Conservation (phyloP, 2,888 invertebrate genomes). For the Quadriops clusia region DNA sequence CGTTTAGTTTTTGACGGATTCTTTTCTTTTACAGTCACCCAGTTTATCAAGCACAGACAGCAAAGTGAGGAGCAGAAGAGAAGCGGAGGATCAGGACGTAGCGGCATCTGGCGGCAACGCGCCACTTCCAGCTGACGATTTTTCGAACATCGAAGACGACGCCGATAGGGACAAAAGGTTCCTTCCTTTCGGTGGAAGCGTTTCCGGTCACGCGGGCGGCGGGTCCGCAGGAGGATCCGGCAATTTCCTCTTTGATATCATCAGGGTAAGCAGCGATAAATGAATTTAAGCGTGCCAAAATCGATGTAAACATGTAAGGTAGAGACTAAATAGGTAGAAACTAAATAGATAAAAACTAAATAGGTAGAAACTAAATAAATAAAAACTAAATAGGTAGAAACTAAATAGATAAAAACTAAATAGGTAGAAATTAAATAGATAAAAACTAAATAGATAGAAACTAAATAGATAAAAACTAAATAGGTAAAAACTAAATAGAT, state of each 20-base stretch:
- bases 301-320: neutral
- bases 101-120: slow-evolving; percentile 47
- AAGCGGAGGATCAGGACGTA: slow-evolving; percentile 31
- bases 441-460: too few relatives aligned
- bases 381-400: too few relatives aligned
- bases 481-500: too few relatives aligned
- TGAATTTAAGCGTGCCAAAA: neutral
- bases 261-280: slow-evolving; percentile 62
- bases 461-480: too few relatives aligned
- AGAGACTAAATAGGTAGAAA: too few relatives aligned
- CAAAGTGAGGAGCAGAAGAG: slow-evolving; percentile 28
- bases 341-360: too few relatives aligned
- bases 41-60: slow-evolving; percentile 24
- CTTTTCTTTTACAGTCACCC: slow-evolving; percentile 25
- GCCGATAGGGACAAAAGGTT: slow-evolving; percentile 76
- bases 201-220: slow-evolving; percentile 32
- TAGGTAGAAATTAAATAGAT: too few relatives aligned
- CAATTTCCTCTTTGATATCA: slow-evolving; percentile 80
- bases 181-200: slow-evolving; percentile 52
- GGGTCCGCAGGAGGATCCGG: slow-evolving; percentile 59
- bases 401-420: too few relatives aligned
- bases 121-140: slow-evolving; percentile 56
- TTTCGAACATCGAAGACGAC: slow-evolving; percentile 61
- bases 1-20: too few relatives aligned
- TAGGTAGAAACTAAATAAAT: too few relatives aligned